A percentile compares a stretch with the other conserved stretches of the same genome.
These are phyloP conservation scores for Sorex fumeus DNA, from an alignment of 2,113 vertebrate species.

Conservation along the genomic window DNA sequence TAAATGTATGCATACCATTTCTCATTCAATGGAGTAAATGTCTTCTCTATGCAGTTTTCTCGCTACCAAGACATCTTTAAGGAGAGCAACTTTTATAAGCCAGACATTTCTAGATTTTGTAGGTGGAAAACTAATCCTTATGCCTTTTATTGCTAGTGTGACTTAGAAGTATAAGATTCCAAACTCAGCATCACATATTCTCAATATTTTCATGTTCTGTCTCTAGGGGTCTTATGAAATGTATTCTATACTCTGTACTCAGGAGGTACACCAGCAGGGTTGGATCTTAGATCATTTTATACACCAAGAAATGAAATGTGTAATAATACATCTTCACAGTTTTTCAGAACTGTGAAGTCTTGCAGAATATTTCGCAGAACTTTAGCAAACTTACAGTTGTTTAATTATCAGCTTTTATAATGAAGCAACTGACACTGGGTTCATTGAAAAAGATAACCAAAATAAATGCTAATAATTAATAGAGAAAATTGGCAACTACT, in stretches of 20 bases:
- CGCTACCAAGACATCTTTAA: not conserved
- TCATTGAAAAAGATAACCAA: not conserved
- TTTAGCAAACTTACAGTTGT: not conserved
- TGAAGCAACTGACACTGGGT: not conserved
- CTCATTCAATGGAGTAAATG: not conserved
- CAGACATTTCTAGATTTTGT: not conserved
- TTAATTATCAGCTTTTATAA: conserved; percentile 20
- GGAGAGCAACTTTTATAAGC: not conserved
- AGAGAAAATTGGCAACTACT: not conserved
- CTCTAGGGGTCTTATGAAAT: not conserved
- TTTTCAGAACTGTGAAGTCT: too few relatives aligned
- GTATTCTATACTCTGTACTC: not conserved
- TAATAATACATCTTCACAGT: not conserved
- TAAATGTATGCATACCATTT: not conserved
- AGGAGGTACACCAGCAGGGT: not conserved
- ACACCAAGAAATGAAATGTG: not conserved
- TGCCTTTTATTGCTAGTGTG: not conserved
- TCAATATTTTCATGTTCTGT: not conserved
- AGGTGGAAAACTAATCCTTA: not conserved
- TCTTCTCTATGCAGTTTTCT: not conserved
- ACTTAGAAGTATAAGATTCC: not conserved
- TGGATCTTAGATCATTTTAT: not conserved
- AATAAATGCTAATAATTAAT: not conserved
- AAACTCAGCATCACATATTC: not conserved
- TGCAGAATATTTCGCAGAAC: not conserved